These are phyloP conservation scores for Lophius piscatorius DNA, from an alignment of 2,113 vertebrate genomes.

Conservation along the genomic window DNA sequence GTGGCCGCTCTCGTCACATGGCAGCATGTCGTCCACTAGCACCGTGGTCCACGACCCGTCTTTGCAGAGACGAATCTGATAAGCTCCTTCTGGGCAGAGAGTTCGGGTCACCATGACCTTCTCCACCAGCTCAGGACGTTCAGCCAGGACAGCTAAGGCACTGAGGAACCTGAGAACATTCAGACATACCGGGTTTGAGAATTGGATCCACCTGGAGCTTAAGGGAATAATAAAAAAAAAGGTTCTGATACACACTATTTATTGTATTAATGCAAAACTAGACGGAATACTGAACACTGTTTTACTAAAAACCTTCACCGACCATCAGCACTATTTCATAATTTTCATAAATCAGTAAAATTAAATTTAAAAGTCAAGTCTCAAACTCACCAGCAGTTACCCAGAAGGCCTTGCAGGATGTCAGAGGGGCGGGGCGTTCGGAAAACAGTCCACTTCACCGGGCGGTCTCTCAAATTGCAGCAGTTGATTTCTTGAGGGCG, in stretches of 20 bases:
- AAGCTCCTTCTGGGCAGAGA: slow-evolving; percentile 89
- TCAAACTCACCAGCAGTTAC: slow-evolving; percentile 67
- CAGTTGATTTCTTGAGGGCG: slow-evolving; percentile 60
- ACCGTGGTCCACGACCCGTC: slow-evolving; percentile 93
- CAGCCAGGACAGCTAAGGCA: slow-evolving; percentile 90
- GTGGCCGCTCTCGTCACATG: slow-evolving; percentile 90
- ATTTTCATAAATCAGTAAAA: too few species aligned
- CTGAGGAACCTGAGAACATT: slow-evolving; percentile 88
- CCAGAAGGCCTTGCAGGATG: slow-evolving; percentile 69
- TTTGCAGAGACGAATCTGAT: slow-evolving; percentile 95
- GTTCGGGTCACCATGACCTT: slow-evolving; percentile 92
- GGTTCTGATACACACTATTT: too few species aligned
- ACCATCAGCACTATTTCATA: too few species aligned
- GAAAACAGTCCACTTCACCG: slow-evolving; percentile 45
- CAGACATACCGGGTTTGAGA: too few species aligned
- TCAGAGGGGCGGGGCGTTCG: slow-evolving; percentile 46
- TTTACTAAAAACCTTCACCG: too few species aligned
- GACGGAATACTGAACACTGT: too few species aligned
- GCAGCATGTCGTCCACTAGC: slow-evolving; percentile 96
- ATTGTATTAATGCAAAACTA: too few species aligned
- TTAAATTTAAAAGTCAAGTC: too few species aligned
- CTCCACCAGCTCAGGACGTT: slow-evolving; percentile 92
- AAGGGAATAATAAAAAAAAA: too few species aligned
- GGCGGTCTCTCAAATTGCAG: slow-evolving; percentile 16
- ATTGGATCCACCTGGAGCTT: too few species aligned